Conservation (phyloP, 92 coral and sea anemone genomes). For the Isaurus tuberculatus region DNA sequence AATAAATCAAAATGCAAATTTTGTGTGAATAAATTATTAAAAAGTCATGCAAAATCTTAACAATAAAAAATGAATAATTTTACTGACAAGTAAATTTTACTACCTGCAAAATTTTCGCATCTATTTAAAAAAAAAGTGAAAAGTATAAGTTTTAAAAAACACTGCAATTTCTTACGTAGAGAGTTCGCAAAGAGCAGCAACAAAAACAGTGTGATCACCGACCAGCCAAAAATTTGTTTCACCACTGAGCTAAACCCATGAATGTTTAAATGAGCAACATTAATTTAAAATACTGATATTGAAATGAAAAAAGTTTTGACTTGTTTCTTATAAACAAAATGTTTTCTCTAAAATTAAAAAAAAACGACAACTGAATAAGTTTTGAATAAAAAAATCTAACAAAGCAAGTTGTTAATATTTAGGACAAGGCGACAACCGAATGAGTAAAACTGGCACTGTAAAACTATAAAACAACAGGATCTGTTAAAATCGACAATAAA, state of each 20-base stretch:
- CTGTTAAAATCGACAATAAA: conserved; percentile 39
- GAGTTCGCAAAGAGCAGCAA: not conserved
- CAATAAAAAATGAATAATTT: conserved; percentile 35
- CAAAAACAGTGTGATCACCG: conserved; percentile 2
- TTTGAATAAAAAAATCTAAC: not conserved
- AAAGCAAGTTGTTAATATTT: conserved; percentile 17
- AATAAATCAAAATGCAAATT: conserved; percentile 44
- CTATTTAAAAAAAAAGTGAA: not conserved
- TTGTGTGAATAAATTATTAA: conserved; percentile 35
- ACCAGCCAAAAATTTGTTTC: conserved; percentile 17
- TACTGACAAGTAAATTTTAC: conserved; percentile 26
- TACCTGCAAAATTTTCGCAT: not conserved
- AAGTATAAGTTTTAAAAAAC: not conserved
- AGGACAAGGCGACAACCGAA: conserved; percentile 39
- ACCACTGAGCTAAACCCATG: conserved; percentile 2
- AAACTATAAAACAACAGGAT: conserved; percentile 27
- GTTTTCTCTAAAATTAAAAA: not conserved
- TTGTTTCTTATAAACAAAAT: conserved; percentile 4
- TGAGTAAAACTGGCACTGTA: conserved; percentile 26
- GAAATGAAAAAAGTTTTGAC: not conserved
- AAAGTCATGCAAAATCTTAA: conserved; percentile 45
- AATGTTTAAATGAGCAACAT: conserved; percentile 51
- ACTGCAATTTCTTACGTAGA: not conserved
- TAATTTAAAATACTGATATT: conserved; percentile 20
- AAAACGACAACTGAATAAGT: not conserved